Percentiles rank a stretch among this genome's conserved stretches.
These are phyloP conservation scores for Muscicapa comitata DNA, from an alignment of 2,797 vertebrate species.

Conservation along the genomic window DNA sequence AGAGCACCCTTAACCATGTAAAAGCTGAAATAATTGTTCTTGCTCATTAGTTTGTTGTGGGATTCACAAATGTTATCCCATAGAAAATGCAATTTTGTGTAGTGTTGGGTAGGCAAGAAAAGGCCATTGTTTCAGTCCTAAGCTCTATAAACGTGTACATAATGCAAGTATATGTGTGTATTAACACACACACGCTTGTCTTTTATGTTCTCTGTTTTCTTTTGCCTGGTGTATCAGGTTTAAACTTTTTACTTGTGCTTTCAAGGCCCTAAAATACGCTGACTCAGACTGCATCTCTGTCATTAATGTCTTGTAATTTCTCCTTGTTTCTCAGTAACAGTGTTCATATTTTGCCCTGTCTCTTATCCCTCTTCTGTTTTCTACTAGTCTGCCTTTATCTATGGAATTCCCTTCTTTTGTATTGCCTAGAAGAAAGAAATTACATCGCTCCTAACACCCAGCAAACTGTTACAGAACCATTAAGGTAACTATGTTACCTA, in stretches of 20 bases:
- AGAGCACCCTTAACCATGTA: neutral
- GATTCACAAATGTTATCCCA: neutral
- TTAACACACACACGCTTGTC: rapidly evolving
- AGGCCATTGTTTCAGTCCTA: neutral
- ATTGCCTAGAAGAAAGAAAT: neutral
- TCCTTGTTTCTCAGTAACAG: neutral
- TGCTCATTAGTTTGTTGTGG: rapidly evolving
- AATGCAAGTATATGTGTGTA: rapidly evolving
- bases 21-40: neutral
- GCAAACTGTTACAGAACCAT: conserved; percentile 1
- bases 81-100: neutral
- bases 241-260: neutral
- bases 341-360: neutral
- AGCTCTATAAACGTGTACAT: neutral
- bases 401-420: neutral
- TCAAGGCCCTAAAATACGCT: neutral
- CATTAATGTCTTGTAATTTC: neutral
- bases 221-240: neutral
- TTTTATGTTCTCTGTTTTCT: neutral
- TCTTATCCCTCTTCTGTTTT: neutral
- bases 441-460: neutral
- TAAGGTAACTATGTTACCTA: conserved; percentile 21
- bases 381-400: neutral
- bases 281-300: neutral
- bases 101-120: neutral